Percentiles rank a stretch among this genome's conserved stretches.
Evolutionary conservation across 2,888 invertebrate species (phyloP).

Genomic region (Perizoma affinitatum): DNA sequence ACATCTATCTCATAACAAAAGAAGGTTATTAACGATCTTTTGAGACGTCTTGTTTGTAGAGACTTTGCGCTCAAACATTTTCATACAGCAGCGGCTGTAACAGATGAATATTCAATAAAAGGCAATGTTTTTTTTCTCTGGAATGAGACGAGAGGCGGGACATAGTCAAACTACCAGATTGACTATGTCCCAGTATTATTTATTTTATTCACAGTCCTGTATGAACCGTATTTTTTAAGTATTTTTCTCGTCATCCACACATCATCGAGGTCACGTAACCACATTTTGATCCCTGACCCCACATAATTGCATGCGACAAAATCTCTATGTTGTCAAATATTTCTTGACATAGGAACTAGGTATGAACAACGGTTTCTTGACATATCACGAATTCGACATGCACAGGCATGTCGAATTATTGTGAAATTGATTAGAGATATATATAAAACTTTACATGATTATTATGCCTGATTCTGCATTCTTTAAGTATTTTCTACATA

Average conservation of each 20-base stretch:
- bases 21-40: too few species aligned
- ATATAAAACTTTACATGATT: too few species aligned
- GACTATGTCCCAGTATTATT: too few species aligned
- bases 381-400: too few species aligned
- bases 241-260: slow-evolving; percentile 1
- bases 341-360: slow-evolving; percentile 14
- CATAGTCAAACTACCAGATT: too few species aligned
- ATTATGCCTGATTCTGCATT: too few species aligned
- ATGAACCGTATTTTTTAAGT: not conserved
- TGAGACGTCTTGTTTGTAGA: too few species aligned
- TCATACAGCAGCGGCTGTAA: not conserved
- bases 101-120: not conserved
- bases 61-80: not conserved
- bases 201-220: too few species aligned
- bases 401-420: slow-evolving; percentile 2
- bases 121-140: too few species aligned
- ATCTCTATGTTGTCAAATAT: slow-evolving; percentile 25
- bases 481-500: too few species aligned
- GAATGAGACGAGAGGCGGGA: too few species aligned
- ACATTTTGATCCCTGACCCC: slow-evolving; percentile 46
- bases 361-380: slow-evolving; percentile 13
- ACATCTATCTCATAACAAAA: not conserved
- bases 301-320: slow-evolving; percentile 40
- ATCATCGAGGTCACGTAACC: slow-evolving; percentile 21
- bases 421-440: slow-evolving; percentile 9